phyloP scores from a whole-genome alignment of 2,113 vertebrate species.

The Eulemur rufifrons region DNA sequence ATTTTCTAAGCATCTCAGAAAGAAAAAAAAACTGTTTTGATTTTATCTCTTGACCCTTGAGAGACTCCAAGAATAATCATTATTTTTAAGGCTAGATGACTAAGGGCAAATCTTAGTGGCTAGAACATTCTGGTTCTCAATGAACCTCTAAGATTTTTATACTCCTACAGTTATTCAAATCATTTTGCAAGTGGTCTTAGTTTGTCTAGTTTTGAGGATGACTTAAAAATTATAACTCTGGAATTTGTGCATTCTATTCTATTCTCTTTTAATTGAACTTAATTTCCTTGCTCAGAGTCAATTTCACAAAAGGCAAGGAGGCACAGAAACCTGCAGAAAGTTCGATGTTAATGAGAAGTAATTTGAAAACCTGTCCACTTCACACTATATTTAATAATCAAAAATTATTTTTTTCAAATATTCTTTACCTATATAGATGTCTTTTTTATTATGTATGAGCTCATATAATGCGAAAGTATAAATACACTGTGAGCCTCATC shows the following conservation, averaged over 20 bases:
- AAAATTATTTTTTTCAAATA: not conserved
- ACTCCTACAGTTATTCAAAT: not conserved
- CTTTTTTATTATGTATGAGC: not conserved
- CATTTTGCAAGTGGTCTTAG: constrained; percentile 45
- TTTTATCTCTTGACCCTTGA: constrained; percentile 51
- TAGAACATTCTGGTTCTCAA: not conserved
- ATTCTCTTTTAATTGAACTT: constrained; percentile 23
- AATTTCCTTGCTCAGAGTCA: not conserved
- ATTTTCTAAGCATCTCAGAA: not conserved
- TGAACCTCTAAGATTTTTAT: not conserved
- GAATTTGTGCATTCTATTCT: not conserved
- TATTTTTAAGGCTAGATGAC: constrained; percentile 37
- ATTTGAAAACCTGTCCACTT: not conserved
- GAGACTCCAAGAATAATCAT: constrained; percentile 18
- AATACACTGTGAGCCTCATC: not conserved
- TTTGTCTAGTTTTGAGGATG: constrained; percentile 34
- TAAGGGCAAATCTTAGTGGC: constrained; percentile 25
- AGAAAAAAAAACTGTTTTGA: not conserved
- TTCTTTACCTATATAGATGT: not conserved
- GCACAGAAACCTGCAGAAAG: not conserved
- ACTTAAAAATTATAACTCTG: not conserved
- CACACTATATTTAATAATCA: not conserved
- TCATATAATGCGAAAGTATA: not conserved
- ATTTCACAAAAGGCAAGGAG: not conserved
- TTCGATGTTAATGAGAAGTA: not conserved